Percentiles rank a stretch among this genome's conserved stretches.
Conservation (phyloP, 2,888 invertebrate genomes). For the Malacosoma neustria region DNA sequence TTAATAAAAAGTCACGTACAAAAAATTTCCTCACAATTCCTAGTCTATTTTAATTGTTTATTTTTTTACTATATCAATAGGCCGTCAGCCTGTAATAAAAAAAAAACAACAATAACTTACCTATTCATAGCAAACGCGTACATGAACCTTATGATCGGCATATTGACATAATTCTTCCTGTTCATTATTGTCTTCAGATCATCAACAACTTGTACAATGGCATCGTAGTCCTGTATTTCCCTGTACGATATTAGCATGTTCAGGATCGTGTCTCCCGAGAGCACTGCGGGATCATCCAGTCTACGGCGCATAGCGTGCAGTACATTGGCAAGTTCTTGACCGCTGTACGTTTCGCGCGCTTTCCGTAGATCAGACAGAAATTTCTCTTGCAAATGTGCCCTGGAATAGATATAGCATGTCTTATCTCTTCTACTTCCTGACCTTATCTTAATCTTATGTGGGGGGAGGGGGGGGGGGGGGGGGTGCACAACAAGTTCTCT, state of each 20-base stretch:
- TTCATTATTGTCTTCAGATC: constrained; percentile 93
- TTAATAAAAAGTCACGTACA: neutral
- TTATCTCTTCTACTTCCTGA: neutral
- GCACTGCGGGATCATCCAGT: constrained; percentile 96
- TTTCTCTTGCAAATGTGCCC: constrained; percentile 97
- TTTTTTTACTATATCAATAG: no score
- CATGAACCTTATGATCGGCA: constrained; percentile 91
- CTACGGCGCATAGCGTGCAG: constrained; percentile 93
- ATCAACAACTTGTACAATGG: constrained; percentile 97
- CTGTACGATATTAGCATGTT: constrained; percentile 94
- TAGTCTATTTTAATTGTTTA: no score
- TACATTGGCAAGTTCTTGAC: constrained; percentile 85
- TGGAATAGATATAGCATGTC: constrained; percentile 37
- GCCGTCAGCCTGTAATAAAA: no score
- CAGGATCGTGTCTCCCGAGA: constrained; percentile 96
- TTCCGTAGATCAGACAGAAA: constrained; percentile 95
- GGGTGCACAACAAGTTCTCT: no score
- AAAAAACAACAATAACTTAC: constrained; percentile 41
- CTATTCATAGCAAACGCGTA: constrained; percentile 98
- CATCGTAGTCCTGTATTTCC: constrained; percentile 96
- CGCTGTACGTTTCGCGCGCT: constrained; percentile 90
- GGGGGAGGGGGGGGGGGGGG: neutral
- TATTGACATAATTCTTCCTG: constrained; percentile 90
- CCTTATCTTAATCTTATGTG: neutral
- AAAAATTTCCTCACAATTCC: no score